Percentiles rank a stretch among this genome's conserved stretches.
Evolutionary conservation across 2,888 invertebrate genomes (phyloP).

Genomic region (Trichogramma dendrolimi): DNA sequence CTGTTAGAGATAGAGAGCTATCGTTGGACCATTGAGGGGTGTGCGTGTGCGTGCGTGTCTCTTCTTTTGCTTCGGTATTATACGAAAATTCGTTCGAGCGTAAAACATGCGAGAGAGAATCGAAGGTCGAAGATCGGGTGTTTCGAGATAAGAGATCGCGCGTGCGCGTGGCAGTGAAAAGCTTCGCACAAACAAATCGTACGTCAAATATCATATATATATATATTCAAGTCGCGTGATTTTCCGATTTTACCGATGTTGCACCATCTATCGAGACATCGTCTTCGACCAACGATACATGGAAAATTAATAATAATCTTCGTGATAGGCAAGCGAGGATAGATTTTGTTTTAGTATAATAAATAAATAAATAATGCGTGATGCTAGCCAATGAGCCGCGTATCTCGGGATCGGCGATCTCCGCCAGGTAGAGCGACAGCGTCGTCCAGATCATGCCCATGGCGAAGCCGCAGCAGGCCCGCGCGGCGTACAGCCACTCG

Average conservation of each 20-base stretch:
- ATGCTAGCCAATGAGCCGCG: constrained; percentile 46
- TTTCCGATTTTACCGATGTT: no score
- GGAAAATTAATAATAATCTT: no score
- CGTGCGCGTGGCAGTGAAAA: neutral
- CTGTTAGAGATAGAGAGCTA: constrained; percentile 2
- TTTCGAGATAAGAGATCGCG: neutral
- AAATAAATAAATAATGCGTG: neutral
- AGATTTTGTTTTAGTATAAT: neutral
- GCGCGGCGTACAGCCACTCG: constrained; percentile 42
- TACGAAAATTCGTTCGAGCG: neutral
- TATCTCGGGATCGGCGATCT: constrained; percentile 47
- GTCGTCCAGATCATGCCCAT: constrained; percentile 46
- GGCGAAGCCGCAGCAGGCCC: constrained; percentile 41
- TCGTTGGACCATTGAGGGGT: neutral
- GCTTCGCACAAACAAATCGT: no score
- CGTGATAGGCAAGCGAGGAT: no score
- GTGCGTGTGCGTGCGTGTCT: neutral
- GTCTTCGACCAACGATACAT: constrained; percentile 15
- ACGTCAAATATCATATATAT: no score
- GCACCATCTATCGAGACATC: neutral
- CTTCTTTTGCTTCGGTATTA: neutral
- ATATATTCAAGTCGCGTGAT: no score
- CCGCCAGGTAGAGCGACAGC: constrained; percentile 42
- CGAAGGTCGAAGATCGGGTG: constrained; percentile 17
- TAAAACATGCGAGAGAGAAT: neutral